Evolutionary conservation across 2,888 invertebrate species (phyloP), one percentile per base, ranked within the genome.

Genomic region (Clanis bilineata): DNA sequence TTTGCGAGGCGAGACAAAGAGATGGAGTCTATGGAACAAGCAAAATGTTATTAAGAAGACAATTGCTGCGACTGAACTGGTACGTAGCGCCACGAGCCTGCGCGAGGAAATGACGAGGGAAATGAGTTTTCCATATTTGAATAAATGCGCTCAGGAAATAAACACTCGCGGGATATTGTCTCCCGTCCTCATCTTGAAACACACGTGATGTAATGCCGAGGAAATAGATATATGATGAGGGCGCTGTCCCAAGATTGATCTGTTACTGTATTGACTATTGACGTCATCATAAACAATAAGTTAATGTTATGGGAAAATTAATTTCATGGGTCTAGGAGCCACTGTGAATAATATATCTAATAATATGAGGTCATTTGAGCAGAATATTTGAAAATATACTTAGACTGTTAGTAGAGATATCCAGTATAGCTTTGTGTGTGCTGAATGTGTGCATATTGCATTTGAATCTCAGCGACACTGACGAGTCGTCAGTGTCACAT

Each of bases 51-150:
- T 74, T 71, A 74, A 51, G 62, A 62, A 64, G 65, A 38, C 63
- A 68, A 63, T 62, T 64, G 32, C 57, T 23, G 25, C 47, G 45
- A 28, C 12, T 15, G 32, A 56, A 45, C 56, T 36, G 23, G 32
- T 15, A 54, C 47, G n/a, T n/a, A n/a, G n/a, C n/a, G 28, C 44
- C 10, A 18, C 15, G 54, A 36, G 60, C 25, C 56, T 41, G 18
- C 62, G 67, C 62, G 72, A 73, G 91, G 90, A 90, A 86, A 90
- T 88, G 79, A 76, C 74, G 73, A 71, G 80, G 90, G 92, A 90
- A 89, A 92, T 91, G 83, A 86, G 80, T 82, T 85, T 89, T 82
- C 84, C 76, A 85, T 87, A 87, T 88, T 87, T 86, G 84, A 85
- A 90, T 83, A 88, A 90, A 88, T 80, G 82, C 69, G 72, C 61